These are phyloP conservation scores for Hemicentrotus pulcherrimus DNA, from an alignment of 35 echinoderm and acorn worm species.

Conservation along the genomic window DNA sequence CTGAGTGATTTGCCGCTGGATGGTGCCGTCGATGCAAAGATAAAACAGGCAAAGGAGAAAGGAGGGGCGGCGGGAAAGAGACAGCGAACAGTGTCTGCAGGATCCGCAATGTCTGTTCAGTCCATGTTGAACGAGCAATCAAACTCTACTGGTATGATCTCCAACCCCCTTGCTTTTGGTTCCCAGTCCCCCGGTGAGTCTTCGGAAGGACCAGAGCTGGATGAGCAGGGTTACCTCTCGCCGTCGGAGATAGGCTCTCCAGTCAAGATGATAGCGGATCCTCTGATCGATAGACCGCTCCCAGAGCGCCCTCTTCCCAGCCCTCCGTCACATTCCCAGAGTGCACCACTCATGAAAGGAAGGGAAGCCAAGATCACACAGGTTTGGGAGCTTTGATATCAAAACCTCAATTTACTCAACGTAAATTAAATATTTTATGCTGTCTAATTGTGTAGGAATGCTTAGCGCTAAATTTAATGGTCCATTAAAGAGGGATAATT, in stretches of 20 bases:
- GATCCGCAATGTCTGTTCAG: slow-evolving; percentile 13
- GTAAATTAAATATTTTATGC: too few species aligned
- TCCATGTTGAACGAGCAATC: slow-evolving; percentile 6
- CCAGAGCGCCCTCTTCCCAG: slow-evolving; percentile 31
- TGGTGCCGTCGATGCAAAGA: neutral
- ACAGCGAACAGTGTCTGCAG: slow-evolving; percentile 21
- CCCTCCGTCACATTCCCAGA: slow-evolving; percentile 41
- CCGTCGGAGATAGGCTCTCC: slow-evolving; percentile 34
- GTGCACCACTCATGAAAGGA: slow-evolving; percentile 23
- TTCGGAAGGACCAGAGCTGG: neutral
- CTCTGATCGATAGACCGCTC: slow-evolving; percentile 17
- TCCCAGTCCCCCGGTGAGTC: neutral
- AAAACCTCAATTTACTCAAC: neutral
- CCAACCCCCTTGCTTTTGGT: slow-evolving; percentile 15
- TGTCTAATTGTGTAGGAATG: too few species aligned
- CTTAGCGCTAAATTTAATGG: too few species aligned
- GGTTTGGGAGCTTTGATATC: neutral
- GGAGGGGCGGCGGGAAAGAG: neutral
- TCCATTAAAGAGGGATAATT: too few species aligned
- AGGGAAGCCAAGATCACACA: neutral
- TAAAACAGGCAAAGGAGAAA: slow-evolving; percentile 25
- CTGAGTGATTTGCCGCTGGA: slow-evolving; percentile 5
- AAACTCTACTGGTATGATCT: neutral
- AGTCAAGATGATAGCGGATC: slow-evolving; percentile 24
- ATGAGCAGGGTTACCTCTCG: slow-evolving; percentile 28